Conservation (phyloP, 2,113 vertebrate species). For the Sander lucioperca region DNA sequence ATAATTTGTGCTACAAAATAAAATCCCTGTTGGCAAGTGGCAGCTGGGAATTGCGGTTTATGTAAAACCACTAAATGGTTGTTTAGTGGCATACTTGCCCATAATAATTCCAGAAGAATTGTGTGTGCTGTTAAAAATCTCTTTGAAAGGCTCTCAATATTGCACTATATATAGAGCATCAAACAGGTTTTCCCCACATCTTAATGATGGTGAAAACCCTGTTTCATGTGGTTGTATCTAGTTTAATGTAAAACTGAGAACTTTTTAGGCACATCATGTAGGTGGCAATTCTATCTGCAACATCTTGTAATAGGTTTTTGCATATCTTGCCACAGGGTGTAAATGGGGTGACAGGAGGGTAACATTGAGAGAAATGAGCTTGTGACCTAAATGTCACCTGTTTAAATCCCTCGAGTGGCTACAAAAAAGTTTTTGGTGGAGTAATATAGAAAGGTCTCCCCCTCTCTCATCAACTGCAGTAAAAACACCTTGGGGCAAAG, state of each 20-base stretch:
- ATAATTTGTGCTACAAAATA: too few relatives aligned
- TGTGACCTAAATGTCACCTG: constrained; percentile 47
- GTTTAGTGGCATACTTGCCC: not conserved
- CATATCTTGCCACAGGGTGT: constrained; percentile 46
- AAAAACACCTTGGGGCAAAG: constrained; percentile 28
- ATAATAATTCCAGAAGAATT: not conserved
- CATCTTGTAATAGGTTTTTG: constrained; percentile 52
- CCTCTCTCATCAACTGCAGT: constrained; percentile 27
- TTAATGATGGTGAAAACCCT: not conserved
- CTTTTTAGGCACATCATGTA: constrained; percentile 1
- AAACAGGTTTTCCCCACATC: not conserved
- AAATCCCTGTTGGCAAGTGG: not conserved
- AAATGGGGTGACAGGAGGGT: constrained; percentile 53
- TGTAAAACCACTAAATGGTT: constrained; percentile 5
- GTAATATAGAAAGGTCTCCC: constrained; percentile 40
- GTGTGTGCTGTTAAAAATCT: not conserved
- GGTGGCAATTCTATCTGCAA: constrained; percentile 16
- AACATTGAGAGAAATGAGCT: constrained; percentile 54
- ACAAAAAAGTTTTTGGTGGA: constrained; percentile 20
- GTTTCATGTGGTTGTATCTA: not conserved
- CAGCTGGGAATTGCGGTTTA: not conserved
- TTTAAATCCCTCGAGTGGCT: constrained; percentile 48
- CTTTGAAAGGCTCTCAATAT: not conserved
- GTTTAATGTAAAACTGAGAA: not conserved
- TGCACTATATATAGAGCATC: not conserved